These are phyloP conservation scores for Bradypodion ventrale DNA, from an alignment of 2,797 vertebrate species.

Conservation along the genomic window DNA sequence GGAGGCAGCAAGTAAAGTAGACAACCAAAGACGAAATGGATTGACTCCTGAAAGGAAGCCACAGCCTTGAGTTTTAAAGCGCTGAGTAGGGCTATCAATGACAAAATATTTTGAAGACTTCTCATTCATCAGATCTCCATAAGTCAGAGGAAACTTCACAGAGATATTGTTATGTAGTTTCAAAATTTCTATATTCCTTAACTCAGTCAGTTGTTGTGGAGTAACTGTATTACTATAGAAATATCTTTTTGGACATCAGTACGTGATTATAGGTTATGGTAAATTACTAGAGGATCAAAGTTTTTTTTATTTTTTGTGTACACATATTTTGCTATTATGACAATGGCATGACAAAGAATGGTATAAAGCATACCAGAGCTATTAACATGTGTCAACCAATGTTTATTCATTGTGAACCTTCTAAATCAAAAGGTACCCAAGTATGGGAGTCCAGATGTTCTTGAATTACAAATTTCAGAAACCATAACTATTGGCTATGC, in stretches of 20 bases:
- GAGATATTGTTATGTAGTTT: neutral
- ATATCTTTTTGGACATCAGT: neutral
- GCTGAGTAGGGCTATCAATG: too few species aligned
- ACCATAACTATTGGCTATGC: too few species aligned
- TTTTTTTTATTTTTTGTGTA: neutral
- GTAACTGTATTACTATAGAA: neutral
- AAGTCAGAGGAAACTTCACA: too few species aligned
- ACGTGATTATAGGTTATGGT: neutral
- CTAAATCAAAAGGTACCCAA: neutral
- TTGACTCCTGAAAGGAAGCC: too few species aligned
- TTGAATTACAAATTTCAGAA: too few species aligned
- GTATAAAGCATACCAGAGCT: neutral
- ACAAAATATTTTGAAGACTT: too few species aligned
- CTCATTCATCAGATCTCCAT: too few species aligned
- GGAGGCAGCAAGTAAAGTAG: too few species aligned
- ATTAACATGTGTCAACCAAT: neutral
- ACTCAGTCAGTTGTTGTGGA: neutral
- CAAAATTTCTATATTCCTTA: neutral
- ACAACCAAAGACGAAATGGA: too few species aligned
- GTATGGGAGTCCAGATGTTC: neutral
- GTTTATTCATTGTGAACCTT: neutral
- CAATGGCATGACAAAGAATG: neutral
- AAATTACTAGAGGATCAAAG: neutral
- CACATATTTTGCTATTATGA: neutral
- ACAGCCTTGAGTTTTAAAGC: too few species aligned